Base-by-base conservation (phyloP, 2,797 vertebrate species). In the Anguilla anguilla region DNA sequence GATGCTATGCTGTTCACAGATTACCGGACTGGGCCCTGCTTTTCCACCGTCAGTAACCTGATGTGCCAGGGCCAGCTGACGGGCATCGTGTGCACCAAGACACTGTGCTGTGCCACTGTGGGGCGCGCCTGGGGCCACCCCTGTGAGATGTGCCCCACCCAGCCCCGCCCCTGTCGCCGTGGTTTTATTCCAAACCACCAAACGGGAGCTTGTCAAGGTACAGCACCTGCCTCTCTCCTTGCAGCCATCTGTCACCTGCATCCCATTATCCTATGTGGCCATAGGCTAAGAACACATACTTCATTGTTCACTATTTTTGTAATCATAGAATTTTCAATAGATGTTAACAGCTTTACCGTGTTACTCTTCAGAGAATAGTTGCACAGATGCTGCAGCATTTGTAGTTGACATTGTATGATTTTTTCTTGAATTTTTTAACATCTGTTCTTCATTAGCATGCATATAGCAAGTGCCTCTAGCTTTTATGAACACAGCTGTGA, bases 151-250 rank as follows among this genome's bases (percentile, higher is more conserved):
- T 99, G 99, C 89, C 99, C 98, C 0, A 97, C 98, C 85, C 99
- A 99, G 92, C 99, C 99, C 0, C 97, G 99, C 91, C 99, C 99
- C 88, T 99, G 99, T 92, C 96, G 98, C 35, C 94, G 99, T 7
- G 99, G 99, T 88, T 99, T 99, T 95, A 99, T 99, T 91, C 98
- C 98, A 49, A 99, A 99, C 93, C 97, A 99, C 90, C 97, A 98
- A 89, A 98, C 97, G 0, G 99, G 99, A 90, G 99, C 99, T n/a
- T 99, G 98, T 96, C 98, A 99, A 97, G 98, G 98, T 99, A 97
- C 92, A 90, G 86, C 87, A 88, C 57, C 17, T 15, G 2, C 17
- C 57, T 2, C 57, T 17, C 15, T 57, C 57, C 57, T 46, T 3
- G 35, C 51, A 53, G 51, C 51, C 51, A 53, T 53, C 7, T 53